Evolutionary conservation across 2,113 vertebrate genomes (phyloP), one percentile per base, ranked within the genome.

Genomic region (Dolichotis patagonum): DNA sequence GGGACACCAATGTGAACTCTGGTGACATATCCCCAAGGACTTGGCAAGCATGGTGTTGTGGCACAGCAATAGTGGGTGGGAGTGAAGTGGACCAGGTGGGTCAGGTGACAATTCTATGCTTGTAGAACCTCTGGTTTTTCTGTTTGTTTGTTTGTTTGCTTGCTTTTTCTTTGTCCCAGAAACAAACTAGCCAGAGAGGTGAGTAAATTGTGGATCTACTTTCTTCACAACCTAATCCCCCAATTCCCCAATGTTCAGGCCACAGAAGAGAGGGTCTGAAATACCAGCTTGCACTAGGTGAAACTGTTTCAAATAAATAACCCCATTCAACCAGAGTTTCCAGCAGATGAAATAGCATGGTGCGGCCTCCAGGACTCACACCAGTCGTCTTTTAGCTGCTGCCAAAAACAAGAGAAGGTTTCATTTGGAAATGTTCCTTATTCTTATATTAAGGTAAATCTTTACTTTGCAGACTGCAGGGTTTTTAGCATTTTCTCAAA

Each of bases 251-350:
- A 54, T 83, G 86, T 58, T 96, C 38, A 96, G 49, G 71, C 85
- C 30, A 52, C 84, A 58, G 80, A 91, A 81, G 52, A 96, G 87
- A 93, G 71, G 88, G 85, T 91, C 35, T 92, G 88, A 92, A 92
- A 88, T 87, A 93, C 52, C 52, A 90, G 92, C 54, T 62, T 82
- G 56, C 65, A 77, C 85, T 89, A 65, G 88, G 16, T 0, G 46
- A 97, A 85, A 87, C 13, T 9, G 95, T 96, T 96, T 96, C 94
- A 95, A 92, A 95, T 93, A 96, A 97, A 92, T 90, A 82, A 91
- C 97, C 77, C 91, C 71, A 95, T 71, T 97, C 75, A 94, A 81
- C 81, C 77, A 95, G 84, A 84, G 90, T 67, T 97, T 95, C 92
- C 77, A 96, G 96, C 32, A 85, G 92, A 85, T 73, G 71, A 92